Conservation (phyloP, 2,113 vertebrate genomes). For the Ageneiosus marmoratus region DNA sequence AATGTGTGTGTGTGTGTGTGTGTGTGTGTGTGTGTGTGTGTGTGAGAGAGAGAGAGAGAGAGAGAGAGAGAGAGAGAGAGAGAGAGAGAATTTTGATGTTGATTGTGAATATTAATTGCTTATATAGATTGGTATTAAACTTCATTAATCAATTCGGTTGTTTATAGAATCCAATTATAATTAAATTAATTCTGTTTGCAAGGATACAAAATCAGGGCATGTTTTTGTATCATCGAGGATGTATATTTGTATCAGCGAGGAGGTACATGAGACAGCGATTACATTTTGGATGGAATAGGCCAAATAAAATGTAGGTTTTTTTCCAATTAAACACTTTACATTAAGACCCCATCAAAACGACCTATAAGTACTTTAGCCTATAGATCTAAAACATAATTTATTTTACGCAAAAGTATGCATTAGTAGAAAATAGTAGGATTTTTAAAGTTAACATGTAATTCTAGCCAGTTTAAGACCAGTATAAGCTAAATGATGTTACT, state of each 20-base stretch:
- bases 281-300: not conserved
- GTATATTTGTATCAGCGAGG: no score
- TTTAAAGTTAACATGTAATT: not conserved
- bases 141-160: not conserved
- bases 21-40: not conserved
- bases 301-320: not conserved
- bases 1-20: constrained; percentile 32
- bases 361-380: no score
- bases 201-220: no score
- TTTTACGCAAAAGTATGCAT: not conserved
- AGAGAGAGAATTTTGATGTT: not conserved
- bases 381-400: not conserved
- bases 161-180: not conserved
- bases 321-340: no score
- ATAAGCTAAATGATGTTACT: not conserved
- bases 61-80: no score
- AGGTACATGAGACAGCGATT: no score
- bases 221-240: no score
- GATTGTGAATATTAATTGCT: not conserved
- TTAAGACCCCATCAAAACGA: no score
- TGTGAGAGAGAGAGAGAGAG: no score
- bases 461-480: not conserved
- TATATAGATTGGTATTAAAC: not conserved
- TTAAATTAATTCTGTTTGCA: not conserved
- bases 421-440: no score